Evolutionary conservation across 1,140 invertebrate genomes (phyloP), one percentile per base, ranked within the genome.

Genomic region (Choristoneura fumiferana): DNA sequence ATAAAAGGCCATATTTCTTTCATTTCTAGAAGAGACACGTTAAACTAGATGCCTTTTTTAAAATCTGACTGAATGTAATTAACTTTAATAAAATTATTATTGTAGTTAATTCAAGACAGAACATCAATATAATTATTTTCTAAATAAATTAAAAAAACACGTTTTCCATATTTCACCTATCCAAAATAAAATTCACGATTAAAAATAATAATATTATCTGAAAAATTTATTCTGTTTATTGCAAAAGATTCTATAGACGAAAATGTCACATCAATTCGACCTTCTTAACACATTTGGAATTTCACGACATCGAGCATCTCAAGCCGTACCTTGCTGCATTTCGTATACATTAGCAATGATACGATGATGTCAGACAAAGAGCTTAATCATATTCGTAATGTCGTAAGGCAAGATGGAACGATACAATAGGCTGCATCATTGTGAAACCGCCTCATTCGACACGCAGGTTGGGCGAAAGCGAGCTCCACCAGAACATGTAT

Each of bases 391-490:
- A 86, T 84, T 78, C 78, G 67, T 60, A 63, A 73, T 84, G 76
- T 85, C 71, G 81, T 63, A 86, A 86, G 81, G 77, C 79, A 76
- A 81, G 77, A 74, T 78, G 73, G 71, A 73, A 74, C 78, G 68
- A 78, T 84, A 86, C 84, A 87, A 87, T 86, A 75, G 79, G 71
- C 71, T 74, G 67, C 67, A 63, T 72, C 67, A 29, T 84, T 87
- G 67, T 84, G 78, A 84, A 81, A 87, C 64, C 62, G 66, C 65
- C 70, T 73, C 73, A 76, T 84, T 80, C 77, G 80, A 68, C 76
- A 87, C 81, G 73, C 77, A 69, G 76, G 68, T 79, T 76, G 80
- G 78, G 84, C 84, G 84, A 86, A 87, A 87, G 82, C 75, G 76
- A 69, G 67, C 71, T 61, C 70, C 63, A 65, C 64, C 73, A 71